Conservation (phyloP, 37 sponge, comb jelly and placozoan genomes). For the Bolinopsis microptera region DNA sequence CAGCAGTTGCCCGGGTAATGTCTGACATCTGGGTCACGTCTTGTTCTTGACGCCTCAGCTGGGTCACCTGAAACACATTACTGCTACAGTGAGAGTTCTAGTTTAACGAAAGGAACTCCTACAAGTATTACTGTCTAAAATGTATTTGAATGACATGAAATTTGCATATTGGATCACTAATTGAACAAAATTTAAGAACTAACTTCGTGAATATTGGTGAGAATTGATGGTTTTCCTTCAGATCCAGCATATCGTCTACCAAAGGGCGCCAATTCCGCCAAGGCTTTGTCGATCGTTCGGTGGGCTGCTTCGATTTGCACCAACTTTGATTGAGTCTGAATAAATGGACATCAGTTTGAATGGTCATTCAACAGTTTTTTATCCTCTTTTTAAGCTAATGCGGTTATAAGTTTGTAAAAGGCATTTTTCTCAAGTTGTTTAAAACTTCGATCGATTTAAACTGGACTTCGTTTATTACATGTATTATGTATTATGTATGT, state of each 20-base stretch:
- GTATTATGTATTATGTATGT: no score
- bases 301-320: conserved; percentile 16
- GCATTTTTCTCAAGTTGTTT: no score
- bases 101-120: not conserved
- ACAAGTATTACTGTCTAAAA: no score
- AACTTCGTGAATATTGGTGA: conserved; percentile 39
- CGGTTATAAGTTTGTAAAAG: no score
- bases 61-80: conserved; percentile 23
- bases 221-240: conserved; percentile 4
- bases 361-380: no score
- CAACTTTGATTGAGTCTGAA: not conserved
- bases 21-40: conserved; percentile 43
- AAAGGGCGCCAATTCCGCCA: conserved; percentile 26
- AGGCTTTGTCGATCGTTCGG: conserved; percentile 44
- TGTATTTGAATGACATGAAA: no score
- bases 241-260: conserved; percentile 4
- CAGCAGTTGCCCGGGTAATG: conserved; percentile 67
- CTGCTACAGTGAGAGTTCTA: not conserved
- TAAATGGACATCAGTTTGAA: not conserved
- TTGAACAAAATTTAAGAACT: no score
- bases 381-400: no score
- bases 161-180: no score
- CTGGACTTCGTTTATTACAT: no score
- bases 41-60: not conserved
- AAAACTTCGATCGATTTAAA: no score